Evolutionary conservation across 2,797 vertebrate genomes (phyloP), one percentile per base, ranked within the genome.

Genomic region (Thaleichthys pacificus): DNA sequence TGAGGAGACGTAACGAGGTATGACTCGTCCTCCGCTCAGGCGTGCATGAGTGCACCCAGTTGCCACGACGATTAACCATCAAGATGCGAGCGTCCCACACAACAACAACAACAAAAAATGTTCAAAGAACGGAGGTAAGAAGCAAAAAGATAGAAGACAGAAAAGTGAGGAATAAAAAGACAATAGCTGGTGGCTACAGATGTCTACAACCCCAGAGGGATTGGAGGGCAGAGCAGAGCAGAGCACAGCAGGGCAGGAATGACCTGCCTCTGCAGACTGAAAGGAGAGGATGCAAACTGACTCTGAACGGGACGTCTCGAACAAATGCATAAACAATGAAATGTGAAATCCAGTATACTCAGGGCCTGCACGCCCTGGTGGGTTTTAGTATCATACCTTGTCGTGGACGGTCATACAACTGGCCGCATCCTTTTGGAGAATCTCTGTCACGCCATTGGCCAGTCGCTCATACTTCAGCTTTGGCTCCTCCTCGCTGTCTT

Each of bases 371-470:
- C 68, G 75, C 70, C 85, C 79, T 76, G 63, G 77, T 54, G 63
- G 67, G 42, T 12, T 75, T 66, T 68, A 78, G 49, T 56, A 19
- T n/a, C 19, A 72, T 92, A 99, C 98, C 96, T 99, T 99, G 89
- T 99, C 97, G 68, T 99, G 97, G 42, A 99, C 96, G 0, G 96
- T 98, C 96, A 99, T 97, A 81, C 97, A 99, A 91, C 98, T 99
- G 82, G 97, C 96, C 38, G 96, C 97, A 83, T 99, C 97, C 60
- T 95, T 97, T 87, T 97, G 96, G 60, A 99, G 95, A 85, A 99
- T 97, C 82, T 98, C 97, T 0, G 95, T 98, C 82, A 99, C 95
- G 19, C 96, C 95, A 76, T 99, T 99, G 87, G 96, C 94, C 85
- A 99, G 94, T 1, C 97, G 92, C 85, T 99, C 97, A 28, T 99